These are phyloP conservation scores for Semicossyphus pulcher DNA, from an alignment of 2,113 vertebrate genomes.

Conservation along the genomic window DNA sequence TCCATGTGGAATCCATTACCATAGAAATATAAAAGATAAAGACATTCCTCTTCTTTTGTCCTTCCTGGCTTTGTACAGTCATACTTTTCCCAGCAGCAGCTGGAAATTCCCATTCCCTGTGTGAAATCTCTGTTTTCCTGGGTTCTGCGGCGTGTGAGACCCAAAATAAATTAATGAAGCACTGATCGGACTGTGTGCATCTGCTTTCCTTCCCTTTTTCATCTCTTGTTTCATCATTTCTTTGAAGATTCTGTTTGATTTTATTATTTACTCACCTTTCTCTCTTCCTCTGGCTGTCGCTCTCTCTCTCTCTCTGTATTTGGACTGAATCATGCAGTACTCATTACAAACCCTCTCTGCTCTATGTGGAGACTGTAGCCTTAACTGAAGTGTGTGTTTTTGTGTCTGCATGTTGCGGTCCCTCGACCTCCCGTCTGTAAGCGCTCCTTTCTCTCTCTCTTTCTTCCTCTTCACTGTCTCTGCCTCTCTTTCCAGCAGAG, in stretches of 20 bases:
- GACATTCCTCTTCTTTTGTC: conserved; percentile 7
- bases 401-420: conserved; percentile 6
- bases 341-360: conserved; percentile 36
- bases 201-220: conserved; percentile 10
- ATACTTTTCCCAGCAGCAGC: conserved; percentile 12
- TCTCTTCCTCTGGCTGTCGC: conserved; percentile 12
- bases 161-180: conserved; percentile 43
- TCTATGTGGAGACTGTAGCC: conserved; percentile 6
- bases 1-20: conserved; percentile 32
- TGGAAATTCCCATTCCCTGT: conserved; percentile 24
- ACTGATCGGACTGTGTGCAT: conserved; percentile 9
- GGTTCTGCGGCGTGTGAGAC: conserved; percentile 11
- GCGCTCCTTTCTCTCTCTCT: not conserved
- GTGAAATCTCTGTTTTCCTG: conserved; percentile 4
- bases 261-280: conserved; percentile 37
- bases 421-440: conserved; percentile 10
- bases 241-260: conserved; percentile 56
- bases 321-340: conserved; percentile 23
- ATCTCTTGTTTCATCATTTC: conserved; percentile 28
- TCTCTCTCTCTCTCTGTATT: conserved; percentile 6
- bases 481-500: conserved; percentile 2
- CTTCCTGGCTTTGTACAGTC: conserved; percentile 17
- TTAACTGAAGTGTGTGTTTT: not conserved
- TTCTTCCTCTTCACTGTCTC: not conserved
- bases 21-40: conserved; percentile 35